Evolutionary conservation across 2,797 vertebrate species (phyloP), one percentile per base, ranked within the genome.

Genomic region (Nannoperca australis): DNA sequence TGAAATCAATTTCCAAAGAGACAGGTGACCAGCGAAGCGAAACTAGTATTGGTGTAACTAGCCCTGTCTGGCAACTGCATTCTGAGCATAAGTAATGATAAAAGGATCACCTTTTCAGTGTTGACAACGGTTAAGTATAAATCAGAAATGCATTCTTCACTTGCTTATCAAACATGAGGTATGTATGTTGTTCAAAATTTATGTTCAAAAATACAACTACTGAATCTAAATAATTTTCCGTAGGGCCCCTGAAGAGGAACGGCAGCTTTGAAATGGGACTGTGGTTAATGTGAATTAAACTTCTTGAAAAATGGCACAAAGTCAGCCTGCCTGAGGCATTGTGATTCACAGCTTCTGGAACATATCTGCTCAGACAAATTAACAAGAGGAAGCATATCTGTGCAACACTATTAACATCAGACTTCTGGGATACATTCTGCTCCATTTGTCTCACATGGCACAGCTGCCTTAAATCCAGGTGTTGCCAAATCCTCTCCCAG

Each of bases 371-470:
- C 54, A 24, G 79, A 75, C 65, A 86, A 86, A 82, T 75, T 71
- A 82, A 74, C 61, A 68, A 69, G 69, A 18, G 22, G 73, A 78
- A 44, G 67, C 82, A 80, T 87, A 87, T 88, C 83, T 84, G 90
- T 66, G 83, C 55, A 54, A 44, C 77, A 12, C 62, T 45, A 47
- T 86, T 63, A 82, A 79, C 34, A 32, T 84, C 72, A 59, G 76
- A 88, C 82, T 84, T 84, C 82, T 85, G 88, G 83, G 75, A 89
- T 77, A 68, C 53, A 40, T 88, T 91, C 76, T 3, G 74, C 89
- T 87, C 87, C 75, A 81, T 88, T 90, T 88, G 84, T 81, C 75
- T 84, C 84, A 80, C 80, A 76, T 54, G 62, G 80, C 82, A 76
- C 88, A 89, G 87, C 86, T 90, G 86, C 79, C 71, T 90, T 63